Base-by-base conservation (phyloP, 2,888 invertebrate species). In the Azorinus chamasolen region DNA sequence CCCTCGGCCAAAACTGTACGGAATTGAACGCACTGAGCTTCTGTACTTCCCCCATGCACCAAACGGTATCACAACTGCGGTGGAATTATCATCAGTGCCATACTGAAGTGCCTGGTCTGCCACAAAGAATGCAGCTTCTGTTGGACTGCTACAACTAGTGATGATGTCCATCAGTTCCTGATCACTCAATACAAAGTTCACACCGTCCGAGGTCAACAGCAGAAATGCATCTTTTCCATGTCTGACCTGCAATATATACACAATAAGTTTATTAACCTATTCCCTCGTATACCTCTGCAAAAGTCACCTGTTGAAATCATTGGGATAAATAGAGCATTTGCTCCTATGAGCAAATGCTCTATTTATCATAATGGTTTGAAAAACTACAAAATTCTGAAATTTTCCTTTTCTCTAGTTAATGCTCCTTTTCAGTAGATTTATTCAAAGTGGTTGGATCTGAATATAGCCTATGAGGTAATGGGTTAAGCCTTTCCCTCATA, bases 41-140 rank as follows among this genome's bases (percentile, higher is more conserved):
- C 85, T 86, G 78, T 88, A 93, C 80, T 93, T 94, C 27, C 94
- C 94, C 94, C 94, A 94, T 0, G 94, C 93, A 8, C 94, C 94
- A 72, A 94, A 93, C 4, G 94, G 94, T 6, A 94, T 88, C 16
- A 94, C 91, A 16, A 94, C 80, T 25, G 93, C 93, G 2, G 94
- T 94, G 41, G 93, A 90, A 87, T 94, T 94, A 88, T 94, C 94
- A 72, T 94, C 94, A 2, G 94, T 93, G 5, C 94, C 94, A 87
- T 93, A 94, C 66, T 94, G 93, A 69, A 94, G 88, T 1, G 94
- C 94, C 87, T 94, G 93, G 80, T 94, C 94, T 2, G 93, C 92
- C 2, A 94, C 83, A 50, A 93, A 88, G 14, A 90, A 86, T 5
- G 94, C 94, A 16, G 94, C 94, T 62, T 93, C 93, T 25, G 89